Percentiles rank a stretch among this genome's conserved stretches.
phyloP scores from a whole-genome alignment of 2,888 invertebrate species.

The Sesia bembeciformis region DNA sequence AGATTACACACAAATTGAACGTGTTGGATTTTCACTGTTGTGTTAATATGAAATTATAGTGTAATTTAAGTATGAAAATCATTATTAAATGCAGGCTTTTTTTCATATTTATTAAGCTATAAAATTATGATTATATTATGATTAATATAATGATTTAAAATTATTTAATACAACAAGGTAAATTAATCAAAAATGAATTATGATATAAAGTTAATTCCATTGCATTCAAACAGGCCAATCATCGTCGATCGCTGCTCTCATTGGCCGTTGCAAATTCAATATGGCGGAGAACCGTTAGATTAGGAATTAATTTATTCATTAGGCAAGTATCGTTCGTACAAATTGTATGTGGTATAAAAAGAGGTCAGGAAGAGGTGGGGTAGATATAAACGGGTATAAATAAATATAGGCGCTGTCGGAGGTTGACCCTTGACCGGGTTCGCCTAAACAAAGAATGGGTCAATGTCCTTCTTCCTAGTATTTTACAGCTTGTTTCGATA shows the following conservation, averaged over 20 bases:
- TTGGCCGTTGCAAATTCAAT: conserved; percentile 7
- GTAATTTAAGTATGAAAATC: too few relatives aligned
- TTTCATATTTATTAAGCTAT: too few relatives aligned
- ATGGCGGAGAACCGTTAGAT: conserved; percentile 4
- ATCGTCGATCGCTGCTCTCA: neutral
- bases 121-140: too few relatives aligned
- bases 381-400: neutral
- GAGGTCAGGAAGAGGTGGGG: neutral
- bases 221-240: neutral
- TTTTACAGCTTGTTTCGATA: too few relatives aligned
- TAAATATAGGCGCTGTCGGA: neutral
- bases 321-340: neutral
- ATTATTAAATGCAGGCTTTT: too few relatives aligned
- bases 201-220: too few relatives aligned
- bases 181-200: too few relatives aligned
- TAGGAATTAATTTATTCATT: conserved; percentile 9
- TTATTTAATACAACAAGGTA: too few relatives aligned
- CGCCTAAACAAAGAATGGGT: neutral
- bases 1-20: too few relatives aligned
- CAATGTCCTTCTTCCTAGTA: neutral
- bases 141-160: too few relatives aligned
- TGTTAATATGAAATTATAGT: too few relatives aligned
- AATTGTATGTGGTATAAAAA: neutral
- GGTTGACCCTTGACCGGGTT: conserved; percentile 7
- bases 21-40: too few relatives aligned